Conservation (phyloP, 2,797 vertebrate genomes). For the Rhabdophis nuchalis region DNA sequence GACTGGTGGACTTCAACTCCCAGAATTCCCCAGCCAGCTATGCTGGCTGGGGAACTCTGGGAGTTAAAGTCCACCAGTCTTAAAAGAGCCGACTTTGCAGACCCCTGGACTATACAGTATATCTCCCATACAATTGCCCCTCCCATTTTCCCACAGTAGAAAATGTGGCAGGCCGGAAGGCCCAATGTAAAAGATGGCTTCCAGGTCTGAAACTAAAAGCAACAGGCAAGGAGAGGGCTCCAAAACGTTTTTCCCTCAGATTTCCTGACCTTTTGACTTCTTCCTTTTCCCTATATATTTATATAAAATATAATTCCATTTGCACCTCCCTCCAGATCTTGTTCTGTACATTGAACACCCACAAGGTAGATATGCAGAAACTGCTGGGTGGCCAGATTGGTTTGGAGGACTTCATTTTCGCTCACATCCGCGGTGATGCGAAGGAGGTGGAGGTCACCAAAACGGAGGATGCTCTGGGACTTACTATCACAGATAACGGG, state of each 20-base stretch:
- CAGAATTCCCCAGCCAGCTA: too few species aligned
- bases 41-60: too few species aligned
- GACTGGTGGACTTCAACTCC: too few species aligned
- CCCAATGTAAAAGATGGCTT: too few species aligned
- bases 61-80: too few species aligned
- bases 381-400: slow-evolving; percentile 95
- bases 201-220: neutral
- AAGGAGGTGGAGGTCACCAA: slow-evolving; percentile 96
- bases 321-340: slow-evolving; percentile 77
- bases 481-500: slow-evolving; percentile 96
- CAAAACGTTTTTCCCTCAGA: neutral
- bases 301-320: fast-evolving
- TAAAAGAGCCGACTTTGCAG: too few species aligned
- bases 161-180: too few species aligned
- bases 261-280: neutral
- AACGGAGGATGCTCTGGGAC: slow-evolving; percentile 89
- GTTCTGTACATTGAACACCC: slow-evolving; percentile 95
- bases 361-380: slow-evolving; percentile 98
- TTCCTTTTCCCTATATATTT: neutral
- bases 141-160: too few species aligned
- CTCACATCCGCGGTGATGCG: slow-evolving; percentile 89
- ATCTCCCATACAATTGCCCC: too few species aligned
- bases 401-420: slow-evolving; percentile 96
- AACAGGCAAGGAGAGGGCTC: neutral
- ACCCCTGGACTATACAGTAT: too few species aligned